Base-by-base conservation (phyloP, 2,888 invertebrate genomes). In the Machimus rusticus region DNA sequence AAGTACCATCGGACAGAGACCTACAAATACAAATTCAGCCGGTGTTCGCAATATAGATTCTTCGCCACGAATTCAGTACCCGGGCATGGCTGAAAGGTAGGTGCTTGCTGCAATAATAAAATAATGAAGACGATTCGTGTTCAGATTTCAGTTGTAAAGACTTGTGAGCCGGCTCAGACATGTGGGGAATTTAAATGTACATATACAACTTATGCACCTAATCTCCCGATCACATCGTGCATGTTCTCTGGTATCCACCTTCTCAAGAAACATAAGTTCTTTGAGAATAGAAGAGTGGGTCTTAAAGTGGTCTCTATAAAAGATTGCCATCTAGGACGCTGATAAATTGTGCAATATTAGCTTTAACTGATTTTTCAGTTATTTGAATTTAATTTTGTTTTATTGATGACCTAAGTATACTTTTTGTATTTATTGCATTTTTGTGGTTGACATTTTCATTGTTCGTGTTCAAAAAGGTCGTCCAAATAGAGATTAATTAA, bases 1-100 rank as follows among this genome's bases (percentile, higher is more conserved):
- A 92, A 92, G 92, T 92, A 92, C 91, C 90, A 91, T 92, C 92
- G 92, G 92, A 92, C 92, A 91, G 91, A 92, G 92, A 92, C 92
- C 92, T 92, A 92, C 92, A 92, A 92, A 92, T 92, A 92, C 92
- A 91, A 77, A 19, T 31, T 46, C 19, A 28, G 39, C 46, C 74
- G 23, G 51, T 57, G 51, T 16, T 34, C 31, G 51, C 31, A 28
- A 28, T 51, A 55, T 37, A 77, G 34, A 39, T 57, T 86, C 28
- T 76, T 79, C 81, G 51, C 43, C 79, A 43, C 86, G 88, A 87
- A 87, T 84, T 87, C 85, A 84, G 87, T 74, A 87, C 86, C 84
- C 87, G 43, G 76, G 19, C 43, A 74, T 37, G 31, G 34, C 66
- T 55, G 46, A 34, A 74, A 39, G 74, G n/a, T 74, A 31, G 43